Base-by-base conservation (phyloP, 2,888 invertebrate genomes). In the Drosophila cracens region DNA sequence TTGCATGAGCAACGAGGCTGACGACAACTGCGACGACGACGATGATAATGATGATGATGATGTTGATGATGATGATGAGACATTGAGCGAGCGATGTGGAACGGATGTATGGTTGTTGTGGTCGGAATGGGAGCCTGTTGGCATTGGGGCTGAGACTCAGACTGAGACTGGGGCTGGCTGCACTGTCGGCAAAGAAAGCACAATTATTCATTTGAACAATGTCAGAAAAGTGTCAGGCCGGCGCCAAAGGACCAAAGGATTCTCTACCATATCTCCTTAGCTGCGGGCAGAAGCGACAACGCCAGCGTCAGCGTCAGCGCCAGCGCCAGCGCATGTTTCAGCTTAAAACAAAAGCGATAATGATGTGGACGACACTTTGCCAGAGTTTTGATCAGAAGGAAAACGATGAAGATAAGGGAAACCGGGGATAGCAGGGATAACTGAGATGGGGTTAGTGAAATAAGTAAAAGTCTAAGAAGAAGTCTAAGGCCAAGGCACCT, bases 171-270 rank as follows among this genome's bases (percentile, higher is more conserved):
- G 31, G 29, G 51, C 29, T 13, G 54, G 57, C 56, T 70, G 73
- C 62, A 74, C 69, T 76, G 73, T 62, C 76, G 74, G 87, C 82
- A 92, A 83, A 90, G 86, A 86, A 91, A 90, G 92, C 91, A 89
- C 92, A 92, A 92, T 92, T 92, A 92, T 91, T 91, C 91, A 91
- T 92, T 91, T 85, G 88, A 87, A 88, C 83, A 87, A 88, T 87
- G 89, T 89, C 90, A 89, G 89, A 91, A 88, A 87, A 87, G 87
- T 91, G 90, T 90, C 87, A 90, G 87, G 90, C 74, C 77, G 90
- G 86, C 88, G 82, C 84, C 88, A 89, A 87, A 90, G 90, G 90
- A 87, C 89, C 91, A 90, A 90, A 90, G 91, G 88, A 87, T 87
- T 90, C 74, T 70, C 67, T 57, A 1, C 56, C 34, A 59, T 67